These are phyloP conservation scores for Trichonephila clavata DNA, from an alignment of 1,140 invertebrate genomes.

Conservation along the genomic window DNA sequence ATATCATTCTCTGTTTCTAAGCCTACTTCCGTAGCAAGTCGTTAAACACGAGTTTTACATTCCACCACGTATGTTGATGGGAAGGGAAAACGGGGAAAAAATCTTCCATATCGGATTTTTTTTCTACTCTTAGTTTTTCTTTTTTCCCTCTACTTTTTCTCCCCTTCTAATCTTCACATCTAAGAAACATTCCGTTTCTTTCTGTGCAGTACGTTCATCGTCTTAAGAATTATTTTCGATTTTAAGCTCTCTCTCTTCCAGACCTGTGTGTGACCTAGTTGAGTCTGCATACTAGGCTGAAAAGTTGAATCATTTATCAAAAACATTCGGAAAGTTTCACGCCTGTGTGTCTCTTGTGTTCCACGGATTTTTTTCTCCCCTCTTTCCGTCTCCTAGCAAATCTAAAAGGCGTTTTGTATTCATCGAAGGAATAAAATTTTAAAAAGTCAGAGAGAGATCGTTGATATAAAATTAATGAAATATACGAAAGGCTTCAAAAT, in stretches of 20 bases:
- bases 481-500: too few species aligned
- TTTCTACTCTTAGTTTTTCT: neutral
- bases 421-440: constrained; percentile 24
- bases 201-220: neutral
- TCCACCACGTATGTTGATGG: constrained; percentile 42
- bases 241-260: constrained; percentile 51
- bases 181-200: constrained; percentile 40
- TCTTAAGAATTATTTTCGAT: constrained; percentile 64
- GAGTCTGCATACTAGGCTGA: constrained; percentile 23
- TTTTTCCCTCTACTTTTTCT: neutral
- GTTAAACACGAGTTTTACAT: constrained; percentile 59
- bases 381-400: neutral
- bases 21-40: constrained; percentile 25
- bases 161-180: constrained; percentile 3
- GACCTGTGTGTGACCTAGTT: constrained; percentile 36
- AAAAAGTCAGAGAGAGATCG: neutral
- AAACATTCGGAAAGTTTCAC: constrained; percentile 55
- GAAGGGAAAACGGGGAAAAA: neutral
- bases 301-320: constrained; percentile 58
- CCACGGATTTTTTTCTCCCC: neutral
- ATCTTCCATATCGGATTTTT: constrained; percentile 45
- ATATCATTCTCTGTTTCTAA: constrained; percentile 33
- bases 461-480: too few species aligned
- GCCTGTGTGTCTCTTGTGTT: constrained; percentile 9
- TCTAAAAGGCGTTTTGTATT: constrained; percentile 14